Evolutionary conservation across 1,140 invertebrate genomes (phyloP), one percentile per base, ranked within the genome.

Genomic region (Campoletis sonorensis): DNA sequence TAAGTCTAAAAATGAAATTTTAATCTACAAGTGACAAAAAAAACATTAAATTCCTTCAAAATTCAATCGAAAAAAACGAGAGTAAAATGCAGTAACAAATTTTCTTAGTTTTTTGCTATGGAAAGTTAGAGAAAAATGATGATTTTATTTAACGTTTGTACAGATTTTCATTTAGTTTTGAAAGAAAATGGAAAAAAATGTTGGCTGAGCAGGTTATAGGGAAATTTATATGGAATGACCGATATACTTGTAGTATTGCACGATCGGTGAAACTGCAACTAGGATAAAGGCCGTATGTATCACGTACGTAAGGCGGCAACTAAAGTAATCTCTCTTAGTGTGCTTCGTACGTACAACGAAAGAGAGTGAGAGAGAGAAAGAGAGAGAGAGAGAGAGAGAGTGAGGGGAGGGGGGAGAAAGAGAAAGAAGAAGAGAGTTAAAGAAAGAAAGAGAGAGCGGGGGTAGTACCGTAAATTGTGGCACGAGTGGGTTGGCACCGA

Each of bases 381-480:
- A 61, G 45, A 64, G 2, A 73, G 26, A 72, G 26, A 72, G 45
- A 79, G 79, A 79, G 15, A 73, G 84, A 68, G 45, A 78, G 71
- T 79, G 27, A 67, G 64, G 45, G 81, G 82, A n/a, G n/a, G n/a
- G n/a, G n/a, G n/a, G 68, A 72, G 26, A 61, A 26, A 51, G 26
- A 80, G 8, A 33, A n/a, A 71, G 45, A 73, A 30, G 64, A 51
- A 61, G 45, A 61, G 45, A 64, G 2, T n/a, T n/a, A 73, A 27
- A 72, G 26, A 72, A 27, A 79, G 79, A 79, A 21, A 73, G 84
- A 68, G 45, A 78, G 71, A 80, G 27, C 72, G 64, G 45, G 81
- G 82, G 81, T 75, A 82, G 86, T 86, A 85, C 85, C 85, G 73
- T 85, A 75, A 75, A 75, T 75, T 67, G 58, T 68, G 76, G 58